Evolutionary conservation across 2,113 vertebrate species (phyloP).

Genomic region (Triplophysa tibetana): DNA sequence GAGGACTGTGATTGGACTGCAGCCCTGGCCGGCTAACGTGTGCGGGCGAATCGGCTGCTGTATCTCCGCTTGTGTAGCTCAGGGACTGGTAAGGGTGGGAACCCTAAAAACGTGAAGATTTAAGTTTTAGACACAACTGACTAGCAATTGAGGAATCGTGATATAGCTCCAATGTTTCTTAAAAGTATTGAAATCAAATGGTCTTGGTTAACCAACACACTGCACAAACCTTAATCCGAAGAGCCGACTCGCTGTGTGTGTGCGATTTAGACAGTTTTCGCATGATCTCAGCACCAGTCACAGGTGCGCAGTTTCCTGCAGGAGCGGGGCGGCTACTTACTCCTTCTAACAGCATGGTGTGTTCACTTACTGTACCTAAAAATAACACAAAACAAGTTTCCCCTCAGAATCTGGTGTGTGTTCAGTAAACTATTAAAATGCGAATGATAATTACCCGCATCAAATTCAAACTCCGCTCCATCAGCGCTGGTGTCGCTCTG

Average conservation of each 20-base stretch:
- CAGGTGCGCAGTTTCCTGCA: slow-evolving; percentile 85
- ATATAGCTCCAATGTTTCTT: neutral
- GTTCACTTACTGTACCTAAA: slow-evolving; percentile 93
- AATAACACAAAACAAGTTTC: slow-evolving; percentile 15
- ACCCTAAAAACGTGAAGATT: slow-evolving; percentile 74
- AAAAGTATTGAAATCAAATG: neutral
- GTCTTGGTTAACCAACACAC: neutral
- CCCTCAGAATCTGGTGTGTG: neutral
- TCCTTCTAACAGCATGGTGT: slow-evolving; percentile 95
- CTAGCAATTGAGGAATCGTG: neutral
- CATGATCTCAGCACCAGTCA: slow-evolving; percentile 96
- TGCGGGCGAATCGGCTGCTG: slow-evolving; percentile 92
- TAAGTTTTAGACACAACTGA: neutral
- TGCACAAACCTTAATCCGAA: slow-evolving; percentile 89
- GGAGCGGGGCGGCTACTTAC: slow-evolving; percentile 84
- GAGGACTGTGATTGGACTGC: slow-evolving; percentile 87
- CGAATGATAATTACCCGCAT: slow-evolving; percentile 82
- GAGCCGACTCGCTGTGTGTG: slow-evolving; percentile 88
- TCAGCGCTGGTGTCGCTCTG: slow-evolving; percentile 98
- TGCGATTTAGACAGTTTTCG: slow-evolving; percentile 96
- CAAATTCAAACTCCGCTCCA: slow-evolving; percentile 95
- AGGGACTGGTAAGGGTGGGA: slow-evolving; percentile 95
- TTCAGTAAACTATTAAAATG: neutral
- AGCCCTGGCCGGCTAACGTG: slow-evolving; percentile 81
- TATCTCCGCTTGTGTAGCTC: slow-evolving; percentile 97